Base-by-base conservation (phyloP, 2,797 vertebrate genomes). In the Jordanella pulchra region DNA sequence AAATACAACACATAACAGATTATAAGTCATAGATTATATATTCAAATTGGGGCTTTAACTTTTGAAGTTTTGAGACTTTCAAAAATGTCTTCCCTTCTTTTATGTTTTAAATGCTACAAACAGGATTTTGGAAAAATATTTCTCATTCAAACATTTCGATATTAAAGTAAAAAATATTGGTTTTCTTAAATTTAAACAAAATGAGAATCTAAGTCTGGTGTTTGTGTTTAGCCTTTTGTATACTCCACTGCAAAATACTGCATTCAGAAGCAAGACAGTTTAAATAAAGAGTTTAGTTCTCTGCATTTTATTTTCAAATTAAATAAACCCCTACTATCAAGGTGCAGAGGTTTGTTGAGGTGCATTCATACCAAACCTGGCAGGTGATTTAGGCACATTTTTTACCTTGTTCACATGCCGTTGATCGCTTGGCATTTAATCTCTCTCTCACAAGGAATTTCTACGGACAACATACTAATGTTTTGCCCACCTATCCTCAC, bases 91-190 rank as follows among this genome's bases (percentile, higher is more conserved):
- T n/a, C n/a, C n/a, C n/a, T n/a, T 56, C 71, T 71, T 67, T 11
- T 1, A 77, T 78, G 55, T 76, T 63, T 70, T 1, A 50, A 30
- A 50, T 35, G 39, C 39, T 61, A 58, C 56, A n/a, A n/a, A 25
- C 9, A n/a, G 51, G 7, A 23, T 23, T 53, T 53, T 53, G 50
- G 9, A 53, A 3, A 53, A 27, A 3, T 54, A 27, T 27, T 14
- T 4, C 12, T 54, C n/a, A 14, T 54, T 13, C 14, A 5, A 12
- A 27, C n/a, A 12, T 54, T 27, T 53, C 11, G n/a, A 54, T 25
- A 25, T 54, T 11, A 25, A 27, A 25, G 11, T 54, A 6, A 54
- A 54, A 54, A 25, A 5, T 11, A 4, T 13, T 54, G 9, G 21
- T 53, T 23, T 54, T 54, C 25, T 53, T n/a, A 25, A 27, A 25